Evolutionary conservation across 2,888 invertebrate species (phyloP), one percentile per base, ranked within the genome.

Genomic region (Alsophila aescularia): DNA sequence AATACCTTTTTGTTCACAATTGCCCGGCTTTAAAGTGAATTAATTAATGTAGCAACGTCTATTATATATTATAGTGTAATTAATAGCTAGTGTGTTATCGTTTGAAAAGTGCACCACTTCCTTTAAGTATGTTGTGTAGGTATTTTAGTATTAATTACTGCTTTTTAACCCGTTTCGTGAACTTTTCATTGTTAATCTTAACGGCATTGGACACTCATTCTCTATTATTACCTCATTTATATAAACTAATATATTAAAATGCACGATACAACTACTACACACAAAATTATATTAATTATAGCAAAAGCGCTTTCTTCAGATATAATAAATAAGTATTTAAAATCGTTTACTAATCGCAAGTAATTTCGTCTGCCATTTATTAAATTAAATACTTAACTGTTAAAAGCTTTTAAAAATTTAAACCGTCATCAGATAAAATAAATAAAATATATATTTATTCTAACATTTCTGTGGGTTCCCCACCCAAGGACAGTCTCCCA

Each of bases 1-100:
- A 56, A 56, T 51, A 14, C 71, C 70, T 75, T 71, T 81, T 81
- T 81, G 72, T 76, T 69, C 24, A 42, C 53, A 43, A 39, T 44
- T 43, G 54, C 27, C 16, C 29, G 52, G 21, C 40, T 51, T 36
- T 36, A 36, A 27, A 56, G 40, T 56, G 55, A 50, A 50, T 45
- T 47, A 45, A 47, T 56, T 56, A 51, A 35, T 12, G 44, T 35
- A 41, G 16, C 12, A 16, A 29, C 15, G 29, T 41, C 50, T 56
- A 56, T 37, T 50, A n/a, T n/a, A n/a, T n/a, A 49, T 43, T 45
- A 44, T 36, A 31, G 40, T 44, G 44, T 45, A 43, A 43, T 13
- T 37, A 44, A 49, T 35, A 18, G 21, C 50, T 32, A 31, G 40
- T 55, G 49, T 49, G 55, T 40, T 49, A 43, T 37, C 31, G 36